A percentile compares a stretch with the other conserved stretches of the same genome.
These are phyloP conservation scores for Trichechus manatus DNA, from an alignment of 2,113 vertebrate genomes.

Conservation along the genomic window DNA sequence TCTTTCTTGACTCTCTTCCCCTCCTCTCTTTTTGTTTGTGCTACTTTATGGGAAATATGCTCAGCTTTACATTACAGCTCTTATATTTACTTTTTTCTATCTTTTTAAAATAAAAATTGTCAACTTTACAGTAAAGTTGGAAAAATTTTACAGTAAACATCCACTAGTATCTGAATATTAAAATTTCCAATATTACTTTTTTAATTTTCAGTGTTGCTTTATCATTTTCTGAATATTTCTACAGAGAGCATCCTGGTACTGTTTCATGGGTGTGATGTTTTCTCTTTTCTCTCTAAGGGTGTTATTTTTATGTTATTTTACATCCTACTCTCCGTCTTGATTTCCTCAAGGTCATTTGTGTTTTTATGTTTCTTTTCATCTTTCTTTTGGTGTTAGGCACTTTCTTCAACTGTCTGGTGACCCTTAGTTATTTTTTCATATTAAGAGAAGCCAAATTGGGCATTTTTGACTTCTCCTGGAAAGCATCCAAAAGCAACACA, in stretches of 20 bases:
- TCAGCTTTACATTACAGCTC: slow-evolving; percentile 10
- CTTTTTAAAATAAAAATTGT: slow-evolving; percentile 37
- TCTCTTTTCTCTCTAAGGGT: slow-evolving; percentile 29
- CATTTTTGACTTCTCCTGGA: not conserved
- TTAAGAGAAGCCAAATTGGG: not conserved
- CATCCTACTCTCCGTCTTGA: not conserved
- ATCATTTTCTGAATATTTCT: slow-evolving; percentile 57
- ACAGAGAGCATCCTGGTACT: not conserved
- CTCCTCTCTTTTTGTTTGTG: not conserved
- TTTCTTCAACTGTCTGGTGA: slow-evolving; percentile 6
- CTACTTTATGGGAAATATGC: slow-evolving; percentile 30
- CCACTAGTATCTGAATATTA: slow-evolving; percentile 27
- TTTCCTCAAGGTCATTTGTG: not conserved
- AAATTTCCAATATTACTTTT: slow-evolving; percentile 48
- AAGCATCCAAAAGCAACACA: slow-evolving; percentile 13
- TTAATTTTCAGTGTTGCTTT: slow-evolving; percentile 65
- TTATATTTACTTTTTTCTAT: not conserved
- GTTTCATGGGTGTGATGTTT: not conserved
- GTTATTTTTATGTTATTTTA: not conserved
- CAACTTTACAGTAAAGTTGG: not conserved
- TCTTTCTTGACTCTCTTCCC: not conserved
- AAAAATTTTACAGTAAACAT: slow-evolving; percentile 20
- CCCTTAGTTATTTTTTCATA: not conserved
- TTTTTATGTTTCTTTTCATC: not conserved
- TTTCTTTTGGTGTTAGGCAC: not conserved